These are phyloP conservation scores for Calonectris borealis DNA, from an alignment of 2,113 vertebrate genomes.

Conservation along the genomic window DNA sequence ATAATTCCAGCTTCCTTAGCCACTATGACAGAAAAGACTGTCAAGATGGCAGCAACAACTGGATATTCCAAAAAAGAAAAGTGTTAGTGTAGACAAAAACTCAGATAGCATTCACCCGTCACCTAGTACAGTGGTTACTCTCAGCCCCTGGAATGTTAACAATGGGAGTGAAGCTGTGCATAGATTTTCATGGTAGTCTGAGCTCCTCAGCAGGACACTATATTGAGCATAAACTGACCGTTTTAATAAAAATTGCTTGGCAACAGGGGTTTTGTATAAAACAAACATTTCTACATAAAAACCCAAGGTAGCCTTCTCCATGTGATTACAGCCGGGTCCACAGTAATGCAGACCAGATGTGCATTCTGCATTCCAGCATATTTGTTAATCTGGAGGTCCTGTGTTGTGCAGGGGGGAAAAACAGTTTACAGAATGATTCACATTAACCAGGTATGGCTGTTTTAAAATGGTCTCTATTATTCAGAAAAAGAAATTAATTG, in stretches of 20 bases:
- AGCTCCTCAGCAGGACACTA: conserved; percentile 47
- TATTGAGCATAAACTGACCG: conserved; percentile 41
- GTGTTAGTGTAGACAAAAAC: not conserved
- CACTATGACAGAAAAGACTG: not conserved
- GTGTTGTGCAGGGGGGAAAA: not conserved
- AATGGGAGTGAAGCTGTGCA: not conserved
- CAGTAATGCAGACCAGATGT: conserved; percentile 75
- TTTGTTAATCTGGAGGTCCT: conserved; percentile 54
- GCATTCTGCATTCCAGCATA: conserved; percentile 67
- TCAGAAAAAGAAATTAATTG: not conserved
- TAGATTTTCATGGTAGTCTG: not conserved
- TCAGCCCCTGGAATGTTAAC: not conserved
- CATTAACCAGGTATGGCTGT: conserved; percentile 1
- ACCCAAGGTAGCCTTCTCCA: conserved; percentile 68
- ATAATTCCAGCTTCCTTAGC: not conserved
- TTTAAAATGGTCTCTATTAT: not conserved
- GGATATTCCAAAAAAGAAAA: not conserved
- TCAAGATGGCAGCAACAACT: not conserved
- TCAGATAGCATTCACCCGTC: not conserved
- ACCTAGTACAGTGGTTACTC: not conserved
- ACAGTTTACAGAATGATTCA: not conserved
- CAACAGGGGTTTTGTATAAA: conserved; percentile 66
- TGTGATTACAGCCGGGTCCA: conserved; percentile 48
- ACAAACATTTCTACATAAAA: conserved; percentile 71
- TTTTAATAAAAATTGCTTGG: conserved; percentile 73